Conservation (phyloP, 1,140 invertebrate species). For the Drosophila kepulauana region DNA sequence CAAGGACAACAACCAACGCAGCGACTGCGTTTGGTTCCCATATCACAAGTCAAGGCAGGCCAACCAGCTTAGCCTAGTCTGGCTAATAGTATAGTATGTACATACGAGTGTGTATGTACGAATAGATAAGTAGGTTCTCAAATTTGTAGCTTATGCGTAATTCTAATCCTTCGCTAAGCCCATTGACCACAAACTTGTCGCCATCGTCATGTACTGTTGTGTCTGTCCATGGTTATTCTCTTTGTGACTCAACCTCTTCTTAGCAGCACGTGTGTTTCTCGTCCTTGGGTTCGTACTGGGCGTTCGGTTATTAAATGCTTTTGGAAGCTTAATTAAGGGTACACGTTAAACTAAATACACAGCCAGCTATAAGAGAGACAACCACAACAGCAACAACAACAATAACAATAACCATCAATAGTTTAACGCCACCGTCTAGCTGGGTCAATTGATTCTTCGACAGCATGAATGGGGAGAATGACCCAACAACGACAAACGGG, state of each 20-base stretch:
- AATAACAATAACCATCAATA: conserved; percentile 13
- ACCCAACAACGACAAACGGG: not conserved
- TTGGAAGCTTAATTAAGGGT: conserved; percentile 77
- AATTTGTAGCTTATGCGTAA: conserved; percentile 59
- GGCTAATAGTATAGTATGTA: not conserved
- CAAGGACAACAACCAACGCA: conserved; percentile 50
- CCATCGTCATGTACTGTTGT: conserved; percentile 9
- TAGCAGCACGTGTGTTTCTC: conserved; percentile 57
- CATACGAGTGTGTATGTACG: too few species aligned
- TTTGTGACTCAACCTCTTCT: not conserved
- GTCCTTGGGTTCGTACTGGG: conserved; percentile 60
- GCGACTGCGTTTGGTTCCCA: conserved; percentile 22
- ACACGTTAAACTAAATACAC: conserved; percentile 59
- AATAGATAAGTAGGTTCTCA: conserved; percentile 28
- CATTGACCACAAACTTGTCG: conserved; percentile 32
- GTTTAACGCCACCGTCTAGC: conserved; percentile 39
- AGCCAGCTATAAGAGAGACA: conserved; percentile 32
- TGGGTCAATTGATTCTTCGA: conserved; percentile 46
- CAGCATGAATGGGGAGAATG: conserved; percentile 1
- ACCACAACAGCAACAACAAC: conserved; percentile 26
- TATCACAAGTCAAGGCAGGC: not conserved
- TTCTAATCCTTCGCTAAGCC: conserved; percentile 49
- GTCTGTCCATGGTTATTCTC: not conserved
- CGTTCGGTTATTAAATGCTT: conserved; percentile 71
- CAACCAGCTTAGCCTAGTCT: conserved; percentile 4